Percentiles rank a stretch among this genome's conserved stretches.
These are phyloP conservation scores for Bujurquina vittata DNA, from an alignment of 2,113 vertebrate genomes.

Conservation along the genomic window DNA sequence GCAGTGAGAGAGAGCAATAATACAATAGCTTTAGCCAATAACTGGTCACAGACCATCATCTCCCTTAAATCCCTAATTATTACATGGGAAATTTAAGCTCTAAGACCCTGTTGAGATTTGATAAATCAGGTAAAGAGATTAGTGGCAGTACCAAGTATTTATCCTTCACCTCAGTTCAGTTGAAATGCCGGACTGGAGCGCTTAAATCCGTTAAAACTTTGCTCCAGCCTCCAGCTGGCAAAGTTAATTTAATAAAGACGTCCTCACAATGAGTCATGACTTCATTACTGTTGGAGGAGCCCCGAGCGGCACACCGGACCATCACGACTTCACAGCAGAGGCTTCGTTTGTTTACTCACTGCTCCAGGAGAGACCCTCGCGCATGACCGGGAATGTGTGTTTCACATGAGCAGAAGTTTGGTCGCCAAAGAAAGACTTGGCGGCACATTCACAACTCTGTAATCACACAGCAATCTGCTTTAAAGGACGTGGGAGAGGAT, in stretches of 20 bases:
- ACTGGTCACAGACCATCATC: not conserved
- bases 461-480: not conserved
- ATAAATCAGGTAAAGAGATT: not conserved
- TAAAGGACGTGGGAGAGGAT: not conserved
- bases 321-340: conserved; percentile 13
- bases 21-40: not conserved
- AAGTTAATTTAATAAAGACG: conserved; percentile 18
- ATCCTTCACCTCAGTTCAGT: not conserved
- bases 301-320: not conserved
- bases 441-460: not conserved
- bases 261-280: conserved; percentile 18
- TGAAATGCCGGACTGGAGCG: not conserved
- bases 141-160: not conserved
- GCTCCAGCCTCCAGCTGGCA: not conserved
- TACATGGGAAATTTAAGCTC: not conserved
- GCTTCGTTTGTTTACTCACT: not conserved
- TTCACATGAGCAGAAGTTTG: not conserved
- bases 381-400: conserved; percentile 24
- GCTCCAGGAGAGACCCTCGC: conserved; percentile 10
- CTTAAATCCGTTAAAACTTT: not conserved
- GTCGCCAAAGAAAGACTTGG: not conserved
- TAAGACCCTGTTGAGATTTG: not conserved
- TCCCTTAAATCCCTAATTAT: not conserved
- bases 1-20: not conserved
- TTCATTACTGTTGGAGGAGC: conserved; percentile 34